phyloP scores from a whole-genome alignment of 1,140 invertebrate genomes.

The Leguminivora glycinivorella region DNA sequence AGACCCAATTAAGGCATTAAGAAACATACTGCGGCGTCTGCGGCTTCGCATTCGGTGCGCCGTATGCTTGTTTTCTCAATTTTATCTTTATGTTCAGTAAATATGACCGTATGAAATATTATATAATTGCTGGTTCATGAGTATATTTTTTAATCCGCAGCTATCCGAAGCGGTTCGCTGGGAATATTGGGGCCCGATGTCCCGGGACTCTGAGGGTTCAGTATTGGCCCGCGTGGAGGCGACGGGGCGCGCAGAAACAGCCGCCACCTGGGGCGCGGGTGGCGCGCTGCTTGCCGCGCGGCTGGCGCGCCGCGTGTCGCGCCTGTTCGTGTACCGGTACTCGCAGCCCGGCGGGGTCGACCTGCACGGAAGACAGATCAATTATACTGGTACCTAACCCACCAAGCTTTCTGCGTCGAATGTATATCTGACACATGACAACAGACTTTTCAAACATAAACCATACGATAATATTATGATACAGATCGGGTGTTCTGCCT shows the following conservation, averaged over 20 bases:
- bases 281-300: slow-evolving; percentile 66
- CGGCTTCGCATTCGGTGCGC: too few relatives aligned
- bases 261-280: slow-evolving; percentile 72
- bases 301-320: slow-evolving; percentile 58
- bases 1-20: too few relatives aligned
- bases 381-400: slow-evolving; percentile 60
- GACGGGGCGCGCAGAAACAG: slow-evolving; percentile 64
- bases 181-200: slow-evolving; percentile 59
- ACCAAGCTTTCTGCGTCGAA: neutral
- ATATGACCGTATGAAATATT: too few relatives aligned
- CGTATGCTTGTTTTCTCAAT: too few relatives aligned
- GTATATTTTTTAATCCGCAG: slow-evolving; percentile 35
- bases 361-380: slow-evolving; percentile 68
- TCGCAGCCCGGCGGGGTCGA: slow-evolving; percentile 65
- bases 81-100: too few relatives aligned
- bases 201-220: slow-evolving; percentile 44
- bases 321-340: slow-evolving; percentile 68
- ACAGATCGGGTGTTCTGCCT: too few relatives aligned
- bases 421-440: too few relatives aligned
- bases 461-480: too few relatives aligned
- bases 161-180: slow-evolving; percentile 54
- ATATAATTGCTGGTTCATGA: too few relatives aligned
- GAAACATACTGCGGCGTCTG: too few relatives aligned
- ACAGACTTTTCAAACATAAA: too few relatives aligned
- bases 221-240: slow-evolving; percentile 57